phyloP scores from a whole-genome alignment of 2,113 vertebrate species.

The Phrynocephalus versicolor region DNA sequence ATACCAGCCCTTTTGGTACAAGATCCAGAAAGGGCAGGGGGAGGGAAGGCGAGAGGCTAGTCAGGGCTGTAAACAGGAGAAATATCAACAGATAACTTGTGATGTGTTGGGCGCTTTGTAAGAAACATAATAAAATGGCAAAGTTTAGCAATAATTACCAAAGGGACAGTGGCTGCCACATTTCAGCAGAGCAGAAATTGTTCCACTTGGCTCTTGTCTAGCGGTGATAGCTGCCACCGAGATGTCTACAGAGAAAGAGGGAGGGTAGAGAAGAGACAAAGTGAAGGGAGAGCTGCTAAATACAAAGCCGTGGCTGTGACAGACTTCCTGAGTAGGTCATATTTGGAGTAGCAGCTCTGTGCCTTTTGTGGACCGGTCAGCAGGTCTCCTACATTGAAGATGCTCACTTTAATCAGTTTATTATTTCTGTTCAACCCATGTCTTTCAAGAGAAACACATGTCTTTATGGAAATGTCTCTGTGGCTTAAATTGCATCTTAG shows the following conservation, averaged over 20 bases:
- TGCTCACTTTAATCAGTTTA: not conserved
- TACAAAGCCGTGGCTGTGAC: fast-evolving
- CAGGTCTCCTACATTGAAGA: not conserved
- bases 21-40: slow-evolving; percentile 47
- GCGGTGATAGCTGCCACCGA: fast-evolving
- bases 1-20: slow-evolving; percentile 52
- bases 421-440: not conserved
- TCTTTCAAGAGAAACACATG: slow-evolving; percentile 6
- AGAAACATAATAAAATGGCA: slow-evolving; percentile 47
- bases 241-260: fast-evolving
- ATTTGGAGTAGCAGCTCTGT: not conserved
- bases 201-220: not conserved
- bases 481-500: not conserved
- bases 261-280: not conserved
- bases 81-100: slow-evolving; percentile 54
- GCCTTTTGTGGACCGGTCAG: not conserved
- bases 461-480: not conserved
- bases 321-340: not conserved
- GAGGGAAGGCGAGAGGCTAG: no score
- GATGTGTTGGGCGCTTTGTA: slow-evolving; percentile 23
- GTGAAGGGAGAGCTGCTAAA: not conserved
- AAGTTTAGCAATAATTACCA: slow-evolving; percentile 57
- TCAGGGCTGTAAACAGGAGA: slow-evolving; percentile 54
- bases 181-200: slow-evolving; percentile 19
- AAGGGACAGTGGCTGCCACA: slow-evolving; percentile 28